Base-by-base conservation (phyloP, 1,140 invertebrate genomes). In the Homalodisca vitripennis region DNA sequence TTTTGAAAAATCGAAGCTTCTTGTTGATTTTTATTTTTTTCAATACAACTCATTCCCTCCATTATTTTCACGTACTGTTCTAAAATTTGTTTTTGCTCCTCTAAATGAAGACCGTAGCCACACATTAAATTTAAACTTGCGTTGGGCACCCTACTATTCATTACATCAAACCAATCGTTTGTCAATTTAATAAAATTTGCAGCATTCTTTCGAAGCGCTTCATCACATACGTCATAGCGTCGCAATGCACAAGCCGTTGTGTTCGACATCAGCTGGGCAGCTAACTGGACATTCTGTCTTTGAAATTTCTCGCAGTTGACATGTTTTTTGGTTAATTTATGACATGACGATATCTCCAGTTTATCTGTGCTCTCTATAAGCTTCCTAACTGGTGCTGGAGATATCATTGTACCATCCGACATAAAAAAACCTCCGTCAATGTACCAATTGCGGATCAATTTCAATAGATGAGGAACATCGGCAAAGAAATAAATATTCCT, bases 391-490 rank as follows among this genome's bases (percentile, higher is more conserved):
- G 34, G 17, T 17, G 6, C 6, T 41, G 34, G 17, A 17, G 34
- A 10, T 41, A 41, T 41, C 17, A 10, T 6, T 17, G 34, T 10
- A 10, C 17, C 17, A 17, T 41, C 34, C 6, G 34, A 17, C 34
- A 41, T 10, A 6, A 41, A 6, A 41, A 41, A 41, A 41, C 34
- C 34, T 41, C 6, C 17, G 34, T 41, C 34, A 41, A 41, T 6
- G 17, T 10, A 41, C 34, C 34, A 41, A 17, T 41, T 41, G 6
- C 34, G 6, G 0, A 78, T 24, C 2, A 75, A 47, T 73, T 75
- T 77, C 2, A 77, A 55, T 13, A 76, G 46, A 48, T 76, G 74
- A 0, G 77, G 76, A 55, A 66, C 72, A 71, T 77, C 76, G 26
- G 72, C 68, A 29, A 77, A 75, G 27, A 72, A 66, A 67, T 71